Conservation (phyloP, 2,797 vertebrate species). For the Sylvia borin region DNA sequence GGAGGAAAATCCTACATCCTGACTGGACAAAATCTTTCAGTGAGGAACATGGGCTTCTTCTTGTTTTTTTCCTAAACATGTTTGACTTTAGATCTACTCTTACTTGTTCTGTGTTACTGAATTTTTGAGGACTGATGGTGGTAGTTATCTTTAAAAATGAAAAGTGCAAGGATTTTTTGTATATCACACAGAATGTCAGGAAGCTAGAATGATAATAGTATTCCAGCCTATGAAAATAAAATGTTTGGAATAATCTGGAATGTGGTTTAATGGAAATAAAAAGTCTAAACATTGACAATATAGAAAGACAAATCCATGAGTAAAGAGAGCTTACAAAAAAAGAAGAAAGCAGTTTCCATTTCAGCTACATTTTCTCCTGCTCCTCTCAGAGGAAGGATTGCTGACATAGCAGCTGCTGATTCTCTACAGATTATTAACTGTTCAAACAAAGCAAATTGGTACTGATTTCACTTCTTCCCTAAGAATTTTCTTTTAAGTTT, state of each 20-base stretch:
- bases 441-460: background rate
- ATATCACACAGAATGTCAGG: background rate
- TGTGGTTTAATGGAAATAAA: background rate
- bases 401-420: background rate
- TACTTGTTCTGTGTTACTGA: background rate
- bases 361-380: background rate
- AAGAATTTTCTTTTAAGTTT: background rate
- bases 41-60: background rate
- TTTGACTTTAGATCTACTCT: background rate
- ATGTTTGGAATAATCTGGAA: background rate
- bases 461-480: background rate
- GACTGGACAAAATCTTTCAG: background rate
- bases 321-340: background rate
- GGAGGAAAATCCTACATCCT: background rate
- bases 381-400: background rate
- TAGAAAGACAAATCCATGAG: background rate
- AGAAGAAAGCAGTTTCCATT: background rate
- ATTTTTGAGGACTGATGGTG: background rate
- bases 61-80: rapidly evolving
- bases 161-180: background rate
- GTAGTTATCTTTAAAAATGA: background rate
- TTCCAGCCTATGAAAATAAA: background rate
- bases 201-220: background rate
- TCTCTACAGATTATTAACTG: background rate
- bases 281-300: background rate